A percentile compares a stretch with the other conserved stretches of the same genome.
Conservation (phyloP, 2,113 vertebrate genomes). For the Cynocephalus volans region DNA sequence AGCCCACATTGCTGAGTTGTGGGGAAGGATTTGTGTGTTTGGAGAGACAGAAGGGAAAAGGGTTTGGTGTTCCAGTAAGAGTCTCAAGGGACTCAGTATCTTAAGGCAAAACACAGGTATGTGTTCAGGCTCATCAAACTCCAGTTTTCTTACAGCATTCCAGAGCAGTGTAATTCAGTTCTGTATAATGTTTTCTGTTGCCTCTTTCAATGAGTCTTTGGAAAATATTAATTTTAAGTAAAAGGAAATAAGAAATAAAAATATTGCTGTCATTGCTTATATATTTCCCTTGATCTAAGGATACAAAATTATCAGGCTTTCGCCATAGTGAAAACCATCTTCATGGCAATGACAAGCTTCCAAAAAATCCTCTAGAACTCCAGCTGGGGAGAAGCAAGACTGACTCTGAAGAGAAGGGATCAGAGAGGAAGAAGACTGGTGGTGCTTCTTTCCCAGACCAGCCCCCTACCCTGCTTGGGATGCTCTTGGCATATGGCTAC, state of each 20-base stretch:
- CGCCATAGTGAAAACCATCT: background rate
- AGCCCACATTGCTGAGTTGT: background rate
- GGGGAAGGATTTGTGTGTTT: background rate
- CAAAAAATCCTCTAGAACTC: background rate
- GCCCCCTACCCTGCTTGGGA: fast-evolving
- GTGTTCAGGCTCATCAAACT: background rate
- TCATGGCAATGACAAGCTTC: background rate
- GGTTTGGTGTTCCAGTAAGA: fast-evolving
- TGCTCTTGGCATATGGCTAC: background rate
- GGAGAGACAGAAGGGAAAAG: background rate
- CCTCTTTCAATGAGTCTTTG: background rate
- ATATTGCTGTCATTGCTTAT: no score
- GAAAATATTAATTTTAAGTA: background rate
- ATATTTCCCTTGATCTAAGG: background rate
- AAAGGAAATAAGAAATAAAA: background rate
- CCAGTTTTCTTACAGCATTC: background rate
- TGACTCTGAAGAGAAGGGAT: background rate
- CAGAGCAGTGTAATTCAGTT: background rate
- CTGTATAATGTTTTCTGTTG: background rate
- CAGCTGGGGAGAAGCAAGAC: background rate
- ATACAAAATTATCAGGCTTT: no score
- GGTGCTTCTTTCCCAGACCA: background rate
- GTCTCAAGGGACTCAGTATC: fast-evolving
- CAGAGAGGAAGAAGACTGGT: background rate
- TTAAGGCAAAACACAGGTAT: background rate